phyloP scores from a whole-genome alignment of 2,797 vertebrate genomes.

The Odontamblyopus rebecca region DNA sequence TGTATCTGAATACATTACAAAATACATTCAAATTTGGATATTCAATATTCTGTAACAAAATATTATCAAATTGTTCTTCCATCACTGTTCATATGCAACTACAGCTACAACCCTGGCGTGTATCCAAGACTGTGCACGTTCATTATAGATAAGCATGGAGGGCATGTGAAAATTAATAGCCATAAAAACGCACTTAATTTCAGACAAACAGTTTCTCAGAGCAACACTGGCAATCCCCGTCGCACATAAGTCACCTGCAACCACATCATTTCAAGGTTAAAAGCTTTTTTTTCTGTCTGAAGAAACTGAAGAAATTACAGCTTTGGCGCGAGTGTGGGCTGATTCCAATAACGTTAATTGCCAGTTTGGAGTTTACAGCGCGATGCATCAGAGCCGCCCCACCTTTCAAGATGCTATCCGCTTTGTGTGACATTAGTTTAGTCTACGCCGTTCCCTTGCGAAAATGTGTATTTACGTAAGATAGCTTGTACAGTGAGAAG shows the following conservation, averaged over 20 bases:
- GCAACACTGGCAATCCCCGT: conserved; percentile 51
- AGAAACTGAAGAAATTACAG: conserved; percentile 69
- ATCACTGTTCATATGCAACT: conserved; percentile 22
- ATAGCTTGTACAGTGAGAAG: conserved; percentile 27
- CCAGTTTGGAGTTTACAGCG: conserved; percentile 55
- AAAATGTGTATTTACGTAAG: conserved; percentile 56
- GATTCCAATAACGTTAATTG: conserved; percentile 66
- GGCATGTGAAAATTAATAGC: conserved; percentile 37
- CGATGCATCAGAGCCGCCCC: conserved; percentile 14
- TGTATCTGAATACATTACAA: too few relatives aligned
- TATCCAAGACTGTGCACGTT: conserved; percentile 43
- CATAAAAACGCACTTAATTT: conserved; percentile 37
- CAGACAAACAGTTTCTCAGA: conserved; percentile 29
- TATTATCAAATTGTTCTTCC: too few relatives aligned
- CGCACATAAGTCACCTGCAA: conserved; percentile 52
- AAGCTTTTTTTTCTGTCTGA: conserved; percentile 51
- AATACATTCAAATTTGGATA: too few relatives aligned
- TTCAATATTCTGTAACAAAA: too few relatives aligned
- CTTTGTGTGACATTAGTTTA: conserved; percentile 14
- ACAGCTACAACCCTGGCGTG: conserved; percentile 15
- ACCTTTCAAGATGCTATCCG: conserved; percentile 17
- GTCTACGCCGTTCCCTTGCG: conserved; percentile 28
- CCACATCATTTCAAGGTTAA: conserved; percentile 59
- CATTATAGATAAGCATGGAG: conserved; percentile 41
- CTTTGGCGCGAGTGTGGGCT: conserved; percentile 36